Conservation (phyloP, 2,113 vertebrate species). For the Pontoporia blainvillei region DNA sequence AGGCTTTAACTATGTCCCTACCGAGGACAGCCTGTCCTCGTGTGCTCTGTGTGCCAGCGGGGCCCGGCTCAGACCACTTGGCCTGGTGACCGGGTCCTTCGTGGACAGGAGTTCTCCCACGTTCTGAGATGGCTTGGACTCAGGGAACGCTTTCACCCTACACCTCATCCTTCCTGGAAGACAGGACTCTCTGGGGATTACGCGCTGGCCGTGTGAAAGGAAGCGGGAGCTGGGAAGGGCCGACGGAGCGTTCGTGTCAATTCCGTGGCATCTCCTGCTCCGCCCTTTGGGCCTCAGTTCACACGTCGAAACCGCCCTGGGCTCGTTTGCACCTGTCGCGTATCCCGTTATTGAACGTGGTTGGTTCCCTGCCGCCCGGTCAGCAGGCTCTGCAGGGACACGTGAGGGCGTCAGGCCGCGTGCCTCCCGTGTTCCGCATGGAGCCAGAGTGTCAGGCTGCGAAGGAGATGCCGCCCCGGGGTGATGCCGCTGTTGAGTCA, state of each 20-base stretch:
- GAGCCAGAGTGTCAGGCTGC: not conserved
- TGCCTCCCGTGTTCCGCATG: rapidly evolving
- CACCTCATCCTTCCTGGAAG: not conserved
- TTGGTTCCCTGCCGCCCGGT: not conserved
- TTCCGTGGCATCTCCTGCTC: not conserved
- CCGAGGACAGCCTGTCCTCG: not conserved
- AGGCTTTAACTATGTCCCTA: not conserved
- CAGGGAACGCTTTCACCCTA: not conserved
- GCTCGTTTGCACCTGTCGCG: not conserved
- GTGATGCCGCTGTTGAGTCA: rapidly evolving
- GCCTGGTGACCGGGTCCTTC: not conserved
- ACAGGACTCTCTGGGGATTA: not conserved
- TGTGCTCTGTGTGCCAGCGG: rapidly evolving
- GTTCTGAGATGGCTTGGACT: not conserved
- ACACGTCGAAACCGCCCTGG: rapidly evolving
- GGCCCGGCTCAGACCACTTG: rapidly evolving
- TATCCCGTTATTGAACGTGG: rapidly evolving
- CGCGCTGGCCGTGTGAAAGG: not conserved
- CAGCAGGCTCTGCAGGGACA: not conserved
- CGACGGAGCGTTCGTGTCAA: rapidly evolving
- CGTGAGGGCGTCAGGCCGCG: rapidly evolving
- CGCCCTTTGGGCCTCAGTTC: not conserved
- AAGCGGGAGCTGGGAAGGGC: rapidly evolving
- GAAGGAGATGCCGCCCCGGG: not conserved
- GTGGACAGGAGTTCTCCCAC: not conserved